These are phyloP conservation scores for Stenichneumon culpator DNA, from an alignment of 2,888 invertebrate genomes.

Conservation along the genomic window DNA sequence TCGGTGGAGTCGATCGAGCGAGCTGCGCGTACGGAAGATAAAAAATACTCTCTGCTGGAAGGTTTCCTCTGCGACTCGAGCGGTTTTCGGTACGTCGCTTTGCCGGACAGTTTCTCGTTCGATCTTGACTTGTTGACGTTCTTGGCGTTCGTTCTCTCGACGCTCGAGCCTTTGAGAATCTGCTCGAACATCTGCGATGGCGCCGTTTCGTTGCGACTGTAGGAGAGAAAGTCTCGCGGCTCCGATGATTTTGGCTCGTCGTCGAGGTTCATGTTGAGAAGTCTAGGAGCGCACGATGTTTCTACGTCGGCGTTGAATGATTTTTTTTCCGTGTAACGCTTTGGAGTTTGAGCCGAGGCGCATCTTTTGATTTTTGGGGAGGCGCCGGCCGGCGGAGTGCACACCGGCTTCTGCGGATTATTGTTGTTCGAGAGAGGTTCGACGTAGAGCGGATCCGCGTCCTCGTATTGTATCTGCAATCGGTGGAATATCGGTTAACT, in stretches of 20 bases:
- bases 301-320: background rate
- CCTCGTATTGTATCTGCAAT: constrained; percentile 77
- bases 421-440: constrained; percentile 73
- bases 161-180: constrained; percentile 24
- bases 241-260: constrained; percentile 20
- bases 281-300: background rate
- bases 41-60: constrained; percentile 2
- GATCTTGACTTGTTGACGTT: constrained; percentile 49
- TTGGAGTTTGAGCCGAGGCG: constrained; percentile 48
- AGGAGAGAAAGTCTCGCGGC: background rate
- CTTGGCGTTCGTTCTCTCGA: constrained; percentile 30
- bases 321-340: constrained; percentile 45
- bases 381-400: constrained; percentile 38
- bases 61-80: constrained; percentile 15
- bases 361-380: constrained; percentile 31
- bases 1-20: constrained; percentile 65
- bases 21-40: constrained; percentile 54
- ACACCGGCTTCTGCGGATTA: constrained; percentile 57
- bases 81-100: background rate
- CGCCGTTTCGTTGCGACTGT: constrained; percentile 27
- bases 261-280: constrained; percentile 41
- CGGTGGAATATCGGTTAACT: constrained; percentile 6
- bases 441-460: constrained; percentile 73
- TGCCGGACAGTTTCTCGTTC: constrained; percentile 39
- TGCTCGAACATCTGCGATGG: constrained; percentile 11